These are phyloP conservation scores for Clistopyga incitator DNA, from an alignment of 2,888 invertebrate species.

Conservation along the genomic window DNA sequence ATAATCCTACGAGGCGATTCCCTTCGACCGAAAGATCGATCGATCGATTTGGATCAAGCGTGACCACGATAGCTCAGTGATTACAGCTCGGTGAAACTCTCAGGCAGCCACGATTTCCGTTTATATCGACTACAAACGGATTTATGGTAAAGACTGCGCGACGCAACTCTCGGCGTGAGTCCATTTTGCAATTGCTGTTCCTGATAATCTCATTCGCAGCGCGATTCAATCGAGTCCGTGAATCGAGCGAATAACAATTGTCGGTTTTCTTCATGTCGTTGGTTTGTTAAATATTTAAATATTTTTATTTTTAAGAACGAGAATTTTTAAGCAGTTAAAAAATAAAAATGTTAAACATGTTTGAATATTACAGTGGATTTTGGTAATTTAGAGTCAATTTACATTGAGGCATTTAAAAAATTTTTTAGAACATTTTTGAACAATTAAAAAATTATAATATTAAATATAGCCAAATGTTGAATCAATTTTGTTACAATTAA, in stretches of 20 bases:
- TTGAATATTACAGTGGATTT: too few relatives aligned
- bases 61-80: slow-evolving; percentile 1
- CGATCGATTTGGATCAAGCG: slow-evolving; percentile 34
- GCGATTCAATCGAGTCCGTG: slow-evolving; percentile 11
- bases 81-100: slow-evolving; percentile 5
- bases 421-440: too few relatives aligned
- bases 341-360: too few relatives aligned
- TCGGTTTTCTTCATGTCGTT: neutral
- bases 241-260: slow-evolving; percentile 4
- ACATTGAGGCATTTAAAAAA: too few relatives aligned
- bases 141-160: slow-evolving; percentile 34
- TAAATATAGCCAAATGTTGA: too few relatives aligned
- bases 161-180: slow-evolving; percentile 6
- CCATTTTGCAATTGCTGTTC: neutral
- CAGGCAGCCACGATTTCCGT: slow-evolving; percentile 4
- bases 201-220: neutral
- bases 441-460: too few relatives aligned
- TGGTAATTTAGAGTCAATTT: too few relatives aligned
- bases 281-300: too few relatives aligned
- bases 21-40: slow-evolving; percentile 16
- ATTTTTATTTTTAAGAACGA: too few relatives aligned
- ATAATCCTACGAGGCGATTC: neutral
- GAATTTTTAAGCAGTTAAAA: too few relatives aligned
- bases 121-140: slow-evolving; percentile 43
- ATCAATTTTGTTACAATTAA: too few relatives aligned